These are phyloP conservation scores for Phaedon cochleariae DNA, from an alignment of 2,888 invertebrate genomes.

Conservation along the genomic window DNA sequence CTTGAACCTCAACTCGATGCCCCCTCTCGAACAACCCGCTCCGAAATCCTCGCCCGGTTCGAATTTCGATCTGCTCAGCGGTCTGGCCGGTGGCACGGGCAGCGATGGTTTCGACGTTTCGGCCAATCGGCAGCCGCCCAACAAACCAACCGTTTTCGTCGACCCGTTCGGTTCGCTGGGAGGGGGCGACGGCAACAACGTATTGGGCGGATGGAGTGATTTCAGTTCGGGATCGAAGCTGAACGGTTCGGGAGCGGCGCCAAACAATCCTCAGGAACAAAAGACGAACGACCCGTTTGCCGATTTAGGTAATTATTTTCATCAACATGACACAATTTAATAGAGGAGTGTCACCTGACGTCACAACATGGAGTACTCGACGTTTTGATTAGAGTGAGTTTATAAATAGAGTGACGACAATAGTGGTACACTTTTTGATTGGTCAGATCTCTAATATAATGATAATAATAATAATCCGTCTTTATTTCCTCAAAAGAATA, in stretches of 20 bases:
- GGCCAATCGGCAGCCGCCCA: conserved; percentile 11
- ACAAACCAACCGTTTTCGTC: conserved; percentile 62
- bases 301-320: conserved; percentile 66
- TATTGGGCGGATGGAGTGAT: conserved; percentile 56
- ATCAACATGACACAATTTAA: too few relatives aligned
- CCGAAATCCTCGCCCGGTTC: conserved; percentile 55
- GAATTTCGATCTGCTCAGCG: conserved; percentile 71
- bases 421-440: too few relatives aligned
- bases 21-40: conserved; percentile 25
- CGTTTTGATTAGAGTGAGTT: too few relatives aligned
- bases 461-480: too few relatives aligned
- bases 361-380: too few relatives aligned
- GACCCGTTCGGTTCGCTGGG: conserved; percentile 71
- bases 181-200: conserved; percentile 44
- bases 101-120: conserved; percentile 55
- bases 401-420: too few relatives aligned
- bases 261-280: conserved; percentile 51
- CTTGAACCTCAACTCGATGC: conserved; percentile 63
- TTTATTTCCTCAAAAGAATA: too few relatives aligned
- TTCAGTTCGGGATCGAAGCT: conserved; percentile 22
- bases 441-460: too few relatives aligned
- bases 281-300: conserved; percentile 76
- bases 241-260: background rate
- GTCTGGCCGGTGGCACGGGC: conserved; percentile 56
- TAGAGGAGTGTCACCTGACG: too few relatives aligned